Conservation (phyloP, 1,140 invertebrate genomes). For the Trachymyrmex cornetzi region DNA sequence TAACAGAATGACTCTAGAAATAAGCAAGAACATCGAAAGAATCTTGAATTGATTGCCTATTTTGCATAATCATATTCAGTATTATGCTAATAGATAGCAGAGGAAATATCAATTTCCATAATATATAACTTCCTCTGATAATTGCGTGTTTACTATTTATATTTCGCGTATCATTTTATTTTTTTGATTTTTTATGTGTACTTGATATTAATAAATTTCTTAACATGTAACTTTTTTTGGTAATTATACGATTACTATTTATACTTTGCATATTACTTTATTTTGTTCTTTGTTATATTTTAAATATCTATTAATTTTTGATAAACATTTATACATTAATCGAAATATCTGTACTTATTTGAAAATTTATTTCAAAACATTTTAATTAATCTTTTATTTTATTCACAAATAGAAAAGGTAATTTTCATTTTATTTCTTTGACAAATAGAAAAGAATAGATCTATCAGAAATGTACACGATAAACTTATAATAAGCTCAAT, state of each 20-base stretch:
- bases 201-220: too few relatives aligned
- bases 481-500: neutral
- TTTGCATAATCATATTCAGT: too few relatives aligned
- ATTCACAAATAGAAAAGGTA: neutral
- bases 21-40: conserved; percentile 9
- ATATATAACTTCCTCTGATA: conserved; percentile 11
- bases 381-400: neutral
- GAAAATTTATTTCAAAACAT: neutral
- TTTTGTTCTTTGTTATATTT: neutral
- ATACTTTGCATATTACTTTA: too few relatives aligned
- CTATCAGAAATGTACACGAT: neutral
- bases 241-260: too few relatives aligned
- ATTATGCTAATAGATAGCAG: too few relatives aligned
- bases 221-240: too few relatives aligned
- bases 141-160: neutral
- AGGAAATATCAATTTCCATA: neutral
- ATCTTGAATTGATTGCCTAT: too few relatives aligned
- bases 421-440: neutral
- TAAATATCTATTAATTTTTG: neutral
- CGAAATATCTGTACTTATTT: neutral
- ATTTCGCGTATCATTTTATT: too few relatives aligned
- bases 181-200: too few relatives aligned
- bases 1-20: conserved; percentile 8
- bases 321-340: neutral
- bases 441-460: neutral